These are phyloP conservation scores for Pardosa pseudoannulata DNA, from an alignment of 2,888 invertebrate genomes.

Conservation along the genomic window DNA sequence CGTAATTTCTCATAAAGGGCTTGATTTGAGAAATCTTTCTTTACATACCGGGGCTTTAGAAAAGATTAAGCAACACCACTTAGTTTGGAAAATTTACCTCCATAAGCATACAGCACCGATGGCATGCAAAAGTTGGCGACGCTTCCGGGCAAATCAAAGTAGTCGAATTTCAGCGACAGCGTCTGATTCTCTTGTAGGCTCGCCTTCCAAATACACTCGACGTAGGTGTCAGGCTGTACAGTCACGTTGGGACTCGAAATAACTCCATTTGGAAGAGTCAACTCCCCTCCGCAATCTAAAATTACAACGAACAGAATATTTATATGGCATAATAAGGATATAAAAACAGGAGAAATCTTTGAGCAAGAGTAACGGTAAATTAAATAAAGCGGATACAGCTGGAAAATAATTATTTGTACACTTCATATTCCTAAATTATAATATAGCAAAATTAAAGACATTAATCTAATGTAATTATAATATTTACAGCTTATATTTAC, in stretches of 20 bases:
- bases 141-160: conserved; percentile 75
- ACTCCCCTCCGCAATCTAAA: conserved; percentile 37
- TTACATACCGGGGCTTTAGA: no score
- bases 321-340: no score
- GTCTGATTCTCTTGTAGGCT: conserved; percentile 76
- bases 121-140: conserved; percentile 47
- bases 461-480: no score
- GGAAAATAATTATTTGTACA: not conserved
- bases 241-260: conserved; percentile 22
- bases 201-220: conserved; percentile 75
- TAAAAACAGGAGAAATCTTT: no score
- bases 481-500: no score
- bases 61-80: no score
- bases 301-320: no score
- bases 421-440: no score
- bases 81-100: not conserved
- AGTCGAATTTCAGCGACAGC: conserved; percentile 76
- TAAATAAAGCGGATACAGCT: not conserved
- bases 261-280: conserved; percentile 29
- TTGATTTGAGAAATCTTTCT: no score
- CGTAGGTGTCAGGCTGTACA: not conserved
- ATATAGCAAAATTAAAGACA: no score
- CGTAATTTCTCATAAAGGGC: no score
- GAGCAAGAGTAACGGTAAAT: not conserved
- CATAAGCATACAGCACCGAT: not conserved